These are phyloP conservation scores for Invenusta paracnida DNA, from an alignment of 2,888 invertebrate species.

Conservation along the genomic window DNA sequence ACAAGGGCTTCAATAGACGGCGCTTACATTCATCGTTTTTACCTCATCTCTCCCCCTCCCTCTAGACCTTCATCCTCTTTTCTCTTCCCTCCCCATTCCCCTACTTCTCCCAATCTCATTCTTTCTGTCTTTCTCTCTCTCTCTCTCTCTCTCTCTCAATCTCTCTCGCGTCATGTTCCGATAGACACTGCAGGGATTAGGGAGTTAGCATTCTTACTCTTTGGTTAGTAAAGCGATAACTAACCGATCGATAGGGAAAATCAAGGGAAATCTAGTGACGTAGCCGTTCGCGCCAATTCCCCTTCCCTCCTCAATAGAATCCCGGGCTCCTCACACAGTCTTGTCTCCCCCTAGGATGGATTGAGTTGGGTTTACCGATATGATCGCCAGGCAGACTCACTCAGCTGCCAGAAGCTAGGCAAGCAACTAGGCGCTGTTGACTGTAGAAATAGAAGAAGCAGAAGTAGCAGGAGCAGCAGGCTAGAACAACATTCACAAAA, in stretches of 20 bases:
- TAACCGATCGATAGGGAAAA: background rate
- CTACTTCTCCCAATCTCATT: background rate
- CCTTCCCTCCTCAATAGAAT: too few relatives aligned
- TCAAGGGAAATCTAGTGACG: background rate
- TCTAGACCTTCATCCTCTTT: background rate
- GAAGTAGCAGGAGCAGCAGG: too few relatives aligned
- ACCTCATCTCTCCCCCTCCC: background rate
- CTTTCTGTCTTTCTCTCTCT: background rate
- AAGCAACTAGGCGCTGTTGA: too few relatives aligned
- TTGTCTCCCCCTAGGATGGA: too few relatives aligned
- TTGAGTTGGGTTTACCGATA: too few relatives aligned
- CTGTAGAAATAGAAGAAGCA: too few relatives aligned
- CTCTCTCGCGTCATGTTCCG: background rate
- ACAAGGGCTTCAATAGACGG: background rate
- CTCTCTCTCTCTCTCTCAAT: background rate
- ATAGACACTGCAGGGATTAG: background rate
- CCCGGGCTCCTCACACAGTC: too few relatives aligned
- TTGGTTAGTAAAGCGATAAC: background rate
- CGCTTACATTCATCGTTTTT: background rate
- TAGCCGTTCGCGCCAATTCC: too few relatives aligned
- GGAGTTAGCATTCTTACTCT: background rate
- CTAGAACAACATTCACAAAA: too few relatives aligned
- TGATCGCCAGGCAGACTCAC: too few relatives aligned
- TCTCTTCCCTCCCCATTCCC: background rate
- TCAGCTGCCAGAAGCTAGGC: too few relatives aligned